A percentile compares a stretch with the other conserved stretches of the same genome.
Evolutionary conservation across 2,113 vertebrate species (phyloP).

Genomic region (Eptesicus fuscus): DNA sequence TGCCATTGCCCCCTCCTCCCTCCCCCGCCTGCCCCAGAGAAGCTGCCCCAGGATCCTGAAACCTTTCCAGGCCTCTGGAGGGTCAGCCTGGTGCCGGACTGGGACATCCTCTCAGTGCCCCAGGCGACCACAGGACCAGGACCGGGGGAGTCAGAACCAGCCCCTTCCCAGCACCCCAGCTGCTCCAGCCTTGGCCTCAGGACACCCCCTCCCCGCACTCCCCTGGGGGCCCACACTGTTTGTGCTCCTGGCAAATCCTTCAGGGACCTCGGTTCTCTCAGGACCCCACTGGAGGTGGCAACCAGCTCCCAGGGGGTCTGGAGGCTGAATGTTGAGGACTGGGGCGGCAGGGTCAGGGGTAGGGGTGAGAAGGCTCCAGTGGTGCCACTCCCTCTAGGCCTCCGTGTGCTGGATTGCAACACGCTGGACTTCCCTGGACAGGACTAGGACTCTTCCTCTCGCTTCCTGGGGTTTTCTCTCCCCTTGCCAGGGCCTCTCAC

Average conservation of each 20-base stretch:
- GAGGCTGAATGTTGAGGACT: neutral
- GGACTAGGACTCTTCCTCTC: neutral
- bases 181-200: neutral
- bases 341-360: too few species aligned
- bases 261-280: conserved; percentile 9
- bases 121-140: neutral
- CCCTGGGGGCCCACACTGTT: neutral
- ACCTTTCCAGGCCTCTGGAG: neutral
- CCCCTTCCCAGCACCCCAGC: neutral
- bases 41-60: neutral
- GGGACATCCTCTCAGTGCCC: neutral
- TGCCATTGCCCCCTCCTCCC: too few species aligned
- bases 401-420: neutral
- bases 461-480: neutral
- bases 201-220: neutral
- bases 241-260: neutral
- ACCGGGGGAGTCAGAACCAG: neutral
- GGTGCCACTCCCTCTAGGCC: neutral
- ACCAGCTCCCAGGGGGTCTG: neutral
- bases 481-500: neutral
- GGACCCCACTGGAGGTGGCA: conserved; percentile 6
- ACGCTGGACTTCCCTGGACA: neutral
- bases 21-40: neutral
- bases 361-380: neutral
- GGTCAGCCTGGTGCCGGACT: neutral